phyloP scores from a whole-genome alignment of 2,888 invertebrate genomes.

The Drosophila yooni region DNA sequence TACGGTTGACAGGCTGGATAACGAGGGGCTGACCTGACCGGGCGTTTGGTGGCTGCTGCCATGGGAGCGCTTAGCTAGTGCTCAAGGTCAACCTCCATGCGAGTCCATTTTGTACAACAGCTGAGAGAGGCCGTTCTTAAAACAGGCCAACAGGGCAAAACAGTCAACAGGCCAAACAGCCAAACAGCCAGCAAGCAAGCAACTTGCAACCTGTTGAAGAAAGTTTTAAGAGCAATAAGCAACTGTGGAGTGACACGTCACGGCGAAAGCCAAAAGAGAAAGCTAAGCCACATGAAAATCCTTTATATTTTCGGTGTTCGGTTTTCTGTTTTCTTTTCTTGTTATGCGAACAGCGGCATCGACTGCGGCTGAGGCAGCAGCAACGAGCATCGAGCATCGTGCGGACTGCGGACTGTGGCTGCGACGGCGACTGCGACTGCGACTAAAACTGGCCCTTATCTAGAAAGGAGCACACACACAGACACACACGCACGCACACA shows the following conservation, averaged over 20 bases:
- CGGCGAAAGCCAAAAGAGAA: constrained; percentile 61
- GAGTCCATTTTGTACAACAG: constrained; percentile 32
- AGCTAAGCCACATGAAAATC: constrained; percentile 67
- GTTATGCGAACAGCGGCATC: constrained; percentile 18
- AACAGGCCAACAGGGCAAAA: background rate
- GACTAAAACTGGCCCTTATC: constrained; percentile 8
- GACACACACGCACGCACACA: constrained; percentile 8
- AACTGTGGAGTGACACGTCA: constrained; percentile 39
- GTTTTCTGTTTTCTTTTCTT: constrained; percentile 4
- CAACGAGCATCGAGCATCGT: constrained; percentile 5
- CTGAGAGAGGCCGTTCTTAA: constrained; percentile 13
- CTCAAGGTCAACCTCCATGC: constrained; percentile 62
- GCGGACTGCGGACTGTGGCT: constrained; percentile 6
- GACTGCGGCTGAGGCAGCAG: constrained; percentile 8
- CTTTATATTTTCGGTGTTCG: constrained; percentile 29
- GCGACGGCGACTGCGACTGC: constrained; percentile 11
- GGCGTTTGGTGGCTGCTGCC: constrained; percentile 55
- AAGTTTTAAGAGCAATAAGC: constrained; percentile 59
- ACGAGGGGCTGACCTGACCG: constrained; percentile 34
- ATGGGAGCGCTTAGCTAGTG: constrained; percentile 64
- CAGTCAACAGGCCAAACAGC: constrained; percentile 3
- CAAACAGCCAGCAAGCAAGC: background rate
- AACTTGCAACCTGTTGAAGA: constrained; percentile 71
- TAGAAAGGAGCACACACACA: background rate
- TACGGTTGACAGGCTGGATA: constrained; percentile 40